These are phyloP conservation scores for Paraescarpia echinospica DNA, from an alignment of 1,140 invertebrate genomes.

Conservation along the genomic window DNA sequence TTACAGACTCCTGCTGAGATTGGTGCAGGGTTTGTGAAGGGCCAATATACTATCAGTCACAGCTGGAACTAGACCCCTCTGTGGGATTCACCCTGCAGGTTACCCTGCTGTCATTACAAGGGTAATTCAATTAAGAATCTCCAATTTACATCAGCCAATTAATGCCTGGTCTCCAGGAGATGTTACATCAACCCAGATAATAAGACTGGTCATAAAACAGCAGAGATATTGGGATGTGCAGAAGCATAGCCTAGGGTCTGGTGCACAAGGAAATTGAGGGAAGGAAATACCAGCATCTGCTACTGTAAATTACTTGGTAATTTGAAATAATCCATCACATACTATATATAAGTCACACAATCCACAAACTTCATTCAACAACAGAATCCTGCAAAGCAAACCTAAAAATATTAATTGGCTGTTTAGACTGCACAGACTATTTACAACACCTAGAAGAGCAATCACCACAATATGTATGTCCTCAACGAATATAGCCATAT, in stretches of 20 bases:
- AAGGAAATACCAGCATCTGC: too few species aligned
- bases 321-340: too few species aligned
- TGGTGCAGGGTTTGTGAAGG: neutral
- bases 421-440: too few species aligned
- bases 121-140: neutral
- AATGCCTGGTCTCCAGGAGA: neutral
- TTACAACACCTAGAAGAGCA: too few species aligned
- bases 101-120: neutral
- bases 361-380: too few species aligned
- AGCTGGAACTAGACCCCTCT: neutral
- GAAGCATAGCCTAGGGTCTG: neutral
- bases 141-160: neutral
- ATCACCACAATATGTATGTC: too few species aligned
- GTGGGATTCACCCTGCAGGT: neutral
- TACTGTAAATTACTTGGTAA: too few species aligned
- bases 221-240: neutral
- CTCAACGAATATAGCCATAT: neutral
- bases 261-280: too few species aligned
- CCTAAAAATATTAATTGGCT: too few species aligned
- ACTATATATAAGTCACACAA: too few species aligned
- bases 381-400: too few species aligned
- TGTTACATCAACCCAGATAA: neutral
- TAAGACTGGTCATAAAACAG: neutral
- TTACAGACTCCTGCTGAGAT: neutral
- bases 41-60: neutral